These are phyloP conservation scores for Thalpophila matura DNA, from an alignment of 2,888 invertebrate genomes.

Conservation along the genomic window DNA sequence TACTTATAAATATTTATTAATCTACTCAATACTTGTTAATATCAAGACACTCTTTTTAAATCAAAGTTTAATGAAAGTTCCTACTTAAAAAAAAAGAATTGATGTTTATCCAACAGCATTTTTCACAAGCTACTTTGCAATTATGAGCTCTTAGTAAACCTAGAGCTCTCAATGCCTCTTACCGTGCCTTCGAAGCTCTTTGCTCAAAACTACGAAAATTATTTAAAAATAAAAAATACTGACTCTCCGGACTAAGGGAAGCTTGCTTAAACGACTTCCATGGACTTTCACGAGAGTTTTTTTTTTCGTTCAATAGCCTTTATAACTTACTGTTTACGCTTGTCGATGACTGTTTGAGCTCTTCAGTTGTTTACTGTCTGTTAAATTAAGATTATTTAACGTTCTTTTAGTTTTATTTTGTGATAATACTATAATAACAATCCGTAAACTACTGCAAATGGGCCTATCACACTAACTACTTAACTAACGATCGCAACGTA, in stretches of 20 bases:
- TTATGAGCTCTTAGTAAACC: conserved; percentile 62
- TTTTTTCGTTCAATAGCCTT: conserved; percentile 35
- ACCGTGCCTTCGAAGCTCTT: conserved; percentile 58
- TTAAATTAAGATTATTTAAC: neutral
- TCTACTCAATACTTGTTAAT: neutral
- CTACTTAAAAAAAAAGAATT: conserved; percentile 19
- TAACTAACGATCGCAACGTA: neutral
- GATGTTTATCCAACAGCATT: conserved; percentile 28
- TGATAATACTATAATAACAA: neutral
- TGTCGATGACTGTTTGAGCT: conserved; percentile 29
- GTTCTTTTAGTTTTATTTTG: conserved; percentile 13
- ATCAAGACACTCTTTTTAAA: neutral
- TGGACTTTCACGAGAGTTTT: conserved; percentile 37
- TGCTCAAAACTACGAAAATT: conserved; percentile 65
- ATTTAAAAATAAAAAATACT: conserved; percentile 54
- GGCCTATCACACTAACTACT: neutral
- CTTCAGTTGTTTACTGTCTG: conserved; percentile 3
- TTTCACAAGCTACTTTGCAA: conserved; percentile 41
- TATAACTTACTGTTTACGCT: conserved; percentile 34
- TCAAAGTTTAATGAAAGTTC: conserved; percentile 6
- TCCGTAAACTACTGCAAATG: neutral
- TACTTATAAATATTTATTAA: neutral
- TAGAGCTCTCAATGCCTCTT: conserved; percentile 64
- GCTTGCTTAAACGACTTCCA: conserved; percentile 63
- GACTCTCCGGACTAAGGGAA: conserved; percentile 55